Evolutionary conservation across 2,113 vertebrate species (phyloP).

Genomic region (Micronycteris hirsuta): DNA sequence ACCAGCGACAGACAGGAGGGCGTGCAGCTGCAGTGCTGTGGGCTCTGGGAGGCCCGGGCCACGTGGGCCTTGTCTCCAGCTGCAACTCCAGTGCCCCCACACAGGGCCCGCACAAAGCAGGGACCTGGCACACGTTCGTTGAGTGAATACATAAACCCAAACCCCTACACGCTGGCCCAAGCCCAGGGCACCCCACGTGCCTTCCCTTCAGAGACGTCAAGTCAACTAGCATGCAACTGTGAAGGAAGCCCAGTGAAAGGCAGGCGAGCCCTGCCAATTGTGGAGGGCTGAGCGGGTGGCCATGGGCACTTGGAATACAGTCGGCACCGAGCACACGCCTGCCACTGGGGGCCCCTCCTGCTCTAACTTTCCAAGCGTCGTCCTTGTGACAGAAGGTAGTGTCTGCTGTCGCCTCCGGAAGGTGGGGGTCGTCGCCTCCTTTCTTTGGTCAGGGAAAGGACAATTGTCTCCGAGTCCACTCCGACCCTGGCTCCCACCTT

Average conservation of each 20-base stretch:
- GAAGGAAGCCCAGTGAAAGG: background rate
- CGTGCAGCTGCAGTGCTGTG: background rate
- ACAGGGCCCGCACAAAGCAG: no score
- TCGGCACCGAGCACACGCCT: rapidly evolving
- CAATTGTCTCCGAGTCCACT: background rate
- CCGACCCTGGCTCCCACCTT: background rate
- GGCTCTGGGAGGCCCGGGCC: background rate
- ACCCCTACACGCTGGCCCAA: rapidly evolving
- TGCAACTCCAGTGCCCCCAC: no score
- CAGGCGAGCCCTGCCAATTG: background rate
- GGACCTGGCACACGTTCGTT: rapidly evolving
- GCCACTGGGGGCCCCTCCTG: background rate
- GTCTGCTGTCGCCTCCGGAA: background rate
- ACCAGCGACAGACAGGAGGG: background rate
- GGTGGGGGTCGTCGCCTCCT: background rate
- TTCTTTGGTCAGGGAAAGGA: background rate
- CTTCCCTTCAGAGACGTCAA: background rate
- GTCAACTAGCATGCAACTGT: background rate
- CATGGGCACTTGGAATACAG: rapidly evolving
- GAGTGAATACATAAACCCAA: background rate
- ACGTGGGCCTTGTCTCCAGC: background rate
- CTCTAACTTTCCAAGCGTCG: no score
- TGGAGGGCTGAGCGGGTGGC: background rate
- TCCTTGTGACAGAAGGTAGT: background rate
- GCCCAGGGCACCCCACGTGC: rapidly evolving